Evolutionary conservation across 2,113 vertebrate species (phyloP), one percentile per base, ranked within the genome.

Genomic region (Corapipo altera): DNA sequence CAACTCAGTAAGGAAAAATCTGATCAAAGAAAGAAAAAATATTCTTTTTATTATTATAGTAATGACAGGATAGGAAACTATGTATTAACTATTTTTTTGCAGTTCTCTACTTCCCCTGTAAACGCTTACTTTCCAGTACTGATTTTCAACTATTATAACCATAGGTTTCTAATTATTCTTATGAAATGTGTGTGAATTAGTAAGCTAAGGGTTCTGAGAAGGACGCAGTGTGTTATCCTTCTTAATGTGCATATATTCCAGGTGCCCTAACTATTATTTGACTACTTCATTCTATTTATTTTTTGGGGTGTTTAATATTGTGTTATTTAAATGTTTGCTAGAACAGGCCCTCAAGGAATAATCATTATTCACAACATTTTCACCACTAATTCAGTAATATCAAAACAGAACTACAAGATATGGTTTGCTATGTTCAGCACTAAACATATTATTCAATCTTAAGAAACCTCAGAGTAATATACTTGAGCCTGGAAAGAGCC

Each of bases 401-500:
- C 73, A 48, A 59, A 75, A 28, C 6, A n/a, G 64, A 65, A 49
- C 8, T 28, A 39, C 8, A 82, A 75, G 11, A 17, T 75, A 75
- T 6, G 0, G 14, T 55, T 82, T 49, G 20, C 39, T 84, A 80
- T 11, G 12, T 69, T 85, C 0, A 0, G 57, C 16, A 73, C 54
- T 70, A 48, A 0, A 1, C 1, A 0, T 32, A 15, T 26, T 78
- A 58, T 65, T 88, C 32, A 82, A 1, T 20, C 39, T 44, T 82
- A 88, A 89, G 44, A 85, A 75, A 46, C 2, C 35, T 90, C 58
- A 49, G 5, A 79, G 46, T 14, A 70, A 76, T 48, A n/a, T 15
- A n/a, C 4, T 5, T 54, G 57, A 71, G 24, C 5, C 57, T 72
- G 72, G 28, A 85, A 85, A 52, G 44, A 66, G 11, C 21, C 59